Conservation (phyloP, 2,797 vertebrate genomes). For the Myripristis jacobus region DNA sequence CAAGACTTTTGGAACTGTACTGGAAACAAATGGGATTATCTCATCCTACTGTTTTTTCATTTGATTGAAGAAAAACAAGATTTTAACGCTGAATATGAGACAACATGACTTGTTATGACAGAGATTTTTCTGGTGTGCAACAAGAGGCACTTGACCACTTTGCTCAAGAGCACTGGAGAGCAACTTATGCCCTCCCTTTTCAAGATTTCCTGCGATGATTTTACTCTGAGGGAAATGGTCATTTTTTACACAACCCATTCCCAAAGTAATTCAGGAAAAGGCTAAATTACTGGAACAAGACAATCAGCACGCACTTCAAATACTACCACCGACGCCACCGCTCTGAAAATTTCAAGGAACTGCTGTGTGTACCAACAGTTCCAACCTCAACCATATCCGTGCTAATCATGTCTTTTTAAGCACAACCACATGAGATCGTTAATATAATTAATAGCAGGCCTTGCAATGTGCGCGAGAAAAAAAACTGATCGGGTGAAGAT, state of each 20-base stretch:
- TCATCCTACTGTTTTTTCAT: too few species aligned
- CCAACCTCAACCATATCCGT: neutral
- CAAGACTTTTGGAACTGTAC: too few species aligned
- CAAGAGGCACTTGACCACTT: neutral
- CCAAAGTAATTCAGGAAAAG: neutral
- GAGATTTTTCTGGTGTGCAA: neutral
- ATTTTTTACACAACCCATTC: slow-evolving; percentile 1
- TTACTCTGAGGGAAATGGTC: neutral
- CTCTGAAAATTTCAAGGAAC: neutral
- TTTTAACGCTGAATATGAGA: too few species aligned
- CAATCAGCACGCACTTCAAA: neutral
- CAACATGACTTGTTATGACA: too few species aligned
- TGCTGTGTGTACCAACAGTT: neutral
- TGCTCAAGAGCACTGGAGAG: slow-evolving; percentile 1
- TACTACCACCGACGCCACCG: neutral
- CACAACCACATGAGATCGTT: slow-evolving; percentile 24
- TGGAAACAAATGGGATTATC: too few species aligned
- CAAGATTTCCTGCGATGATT: neutral
- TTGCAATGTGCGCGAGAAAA: slow-evolving; percentile 13
- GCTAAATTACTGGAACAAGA: neutral
- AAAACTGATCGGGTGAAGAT: neutral
- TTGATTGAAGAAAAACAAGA: too few species aligned
- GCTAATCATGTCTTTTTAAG: slow-evolving; percentile 2
- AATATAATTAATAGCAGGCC: slow-evolving; percentile 14
- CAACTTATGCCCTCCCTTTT: neutral